Evolutionary conservation across 2,888 invertebrate genomes (phyloP), one percentile per base, ranked within the genome.

Genomic region (Luperina testacea): DNA sequence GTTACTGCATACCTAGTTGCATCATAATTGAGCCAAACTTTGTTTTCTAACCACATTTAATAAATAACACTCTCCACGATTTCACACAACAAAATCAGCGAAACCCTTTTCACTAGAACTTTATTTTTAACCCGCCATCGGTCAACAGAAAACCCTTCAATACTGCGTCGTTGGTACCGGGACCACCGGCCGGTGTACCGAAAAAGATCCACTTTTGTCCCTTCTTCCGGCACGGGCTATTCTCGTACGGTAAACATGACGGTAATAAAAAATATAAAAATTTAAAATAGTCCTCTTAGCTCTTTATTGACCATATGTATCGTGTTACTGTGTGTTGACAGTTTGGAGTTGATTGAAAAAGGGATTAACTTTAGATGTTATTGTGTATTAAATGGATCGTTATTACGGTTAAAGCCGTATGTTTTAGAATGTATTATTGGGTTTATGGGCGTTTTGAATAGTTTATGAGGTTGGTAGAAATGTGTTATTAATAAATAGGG

Each of bases 121-220:
- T 78, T 79, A 84, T 87, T 84, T 83, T 87, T 87, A 90, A 82
- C 89, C 81, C 79, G 72, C 71, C 82, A 87, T 88, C 88, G 89
- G 89, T 87, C 88, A 89, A 87, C 86, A 84, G 86, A 88, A 86
- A 88, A 74, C 88, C 85, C 85, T 87, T 85, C 85, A 81, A 82
- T 85, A 79, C 81, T 73, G 84, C 77, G 72, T 77, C 82, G 84
- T 83, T 72, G 53, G 75, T 72, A 74, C 71, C 78, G 76, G 87
- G 94, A 94, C 93, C 94, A 93, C 94, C 94, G 92, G 89, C 92
- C 87, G 89, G 88, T 86, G 81, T 89, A 90, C 90, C 91, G 92
- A 93, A 94, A 95, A 95, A 95, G 94, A 93, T 92, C 90, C 90
- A 90, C 90, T 92, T 92, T 91, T 93, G 94, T 94, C 93, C 92